phyloP scores from a whole-genome alignment of 2,113 vertebrate genomes.

The Pelecanoides urinatrix region DNA sequence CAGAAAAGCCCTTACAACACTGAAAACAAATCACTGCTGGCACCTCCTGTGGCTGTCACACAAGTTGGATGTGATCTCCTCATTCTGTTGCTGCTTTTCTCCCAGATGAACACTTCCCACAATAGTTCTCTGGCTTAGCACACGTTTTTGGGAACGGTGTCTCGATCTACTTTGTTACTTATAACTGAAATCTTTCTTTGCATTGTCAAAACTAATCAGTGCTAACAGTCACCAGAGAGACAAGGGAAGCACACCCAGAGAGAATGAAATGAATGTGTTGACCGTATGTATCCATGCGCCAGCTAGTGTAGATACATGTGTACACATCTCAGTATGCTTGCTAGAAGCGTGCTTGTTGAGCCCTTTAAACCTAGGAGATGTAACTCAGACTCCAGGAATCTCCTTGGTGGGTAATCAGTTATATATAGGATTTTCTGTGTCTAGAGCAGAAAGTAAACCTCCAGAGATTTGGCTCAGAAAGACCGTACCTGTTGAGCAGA shows the following conservation, averaged over 20 bases:
- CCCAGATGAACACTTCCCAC: background rate
- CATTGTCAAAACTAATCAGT: background rate
- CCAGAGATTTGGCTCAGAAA: background rate
- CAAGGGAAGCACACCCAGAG: background rate
- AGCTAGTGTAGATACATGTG: accelerated
- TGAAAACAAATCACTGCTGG: background rate
- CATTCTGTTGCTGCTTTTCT: background rate
- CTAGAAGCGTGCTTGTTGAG: background rate
- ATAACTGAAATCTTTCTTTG: background rate
- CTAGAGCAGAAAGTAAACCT: background rate
- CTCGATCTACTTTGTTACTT: background rate
- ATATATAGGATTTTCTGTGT: background rate
- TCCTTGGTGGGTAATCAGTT: background rate
- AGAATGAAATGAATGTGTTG: background rate
- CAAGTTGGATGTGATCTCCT: background rate
- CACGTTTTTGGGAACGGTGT: background rate
- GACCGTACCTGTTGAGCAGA: background rate
- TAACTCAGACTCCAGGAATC: background rate
- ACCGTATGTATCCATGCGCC: background rate
- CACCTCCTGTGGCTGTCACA: background rate
- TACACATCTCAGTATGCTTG: background rate
- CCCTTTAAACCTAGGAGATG: background rate
- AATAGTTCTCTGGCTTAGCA: background rate
- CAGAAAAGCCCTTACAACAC: background rate
- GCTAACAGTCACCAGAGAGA: background rate